These are phyloP conservation scores for Cynodonichthys magdalenae DNA, from an alignment of 2,797 vertebrate species.

Conservation along the genomic window DNA sequence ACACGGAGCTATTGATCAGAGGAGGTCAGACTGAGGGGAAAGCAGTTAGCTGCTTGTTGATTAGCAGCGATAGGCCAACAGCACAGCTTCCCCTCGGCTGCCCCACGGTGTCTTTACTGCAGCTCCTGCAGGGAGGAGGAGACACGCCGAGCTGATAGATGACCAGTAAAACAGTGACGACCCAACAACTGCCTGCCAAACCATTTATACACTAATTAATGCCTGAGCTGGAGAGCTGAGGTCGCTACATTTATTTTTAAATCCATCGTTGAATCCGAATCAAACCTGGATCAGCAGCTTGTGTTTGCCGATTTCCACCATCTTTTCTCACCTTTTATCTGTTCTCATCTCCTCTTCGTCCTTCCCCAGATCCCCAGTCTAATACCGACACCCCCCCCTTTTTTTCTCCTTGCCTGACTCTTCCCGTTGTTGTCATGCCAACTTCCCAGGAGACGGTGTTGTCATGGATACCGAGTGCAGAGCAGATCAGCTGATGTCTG, in stretches of 20 bases:
- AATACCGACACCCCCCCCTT: constrained; percentile 22
- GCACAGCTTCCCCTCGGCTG: constrained; percentile 25
- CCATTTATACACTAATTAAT: constrained; percentile 48
- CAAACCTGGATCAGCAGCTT: constrained; percentile 20
- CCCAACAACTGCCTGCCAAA: constrained; percentile 23
- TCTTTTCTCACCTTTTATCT: constrained; percentile 14
- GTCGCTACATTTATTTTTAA: background rate
- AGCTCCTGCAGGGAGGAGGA: constrained; percentile 31
- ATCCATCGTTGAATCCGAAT: constrained; percentile 1
- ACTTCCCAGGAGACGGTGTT: constrained; percentile 87
- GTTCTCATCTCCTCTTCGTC: background rate
- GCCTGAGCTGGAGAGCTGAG: constrained; percentile 19
- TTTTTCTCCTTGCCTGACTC: constrained; percentile 45
- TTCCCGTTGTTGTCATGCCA: constrained; percentile 80
- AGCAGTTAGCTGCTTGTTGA: constrained; percentile 65
- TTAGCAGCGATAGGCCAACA: constrained; percentile 57
- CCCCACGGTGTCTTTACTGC: constrained; percentile 41
- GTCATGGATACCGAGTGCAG: constrained; percentile 88
- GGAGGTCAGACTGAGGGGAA: constrained; percentile 61
- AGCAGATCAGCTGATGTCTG: constrained; percentile 90
- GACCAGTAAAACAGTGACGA: constrained; percentile 22
- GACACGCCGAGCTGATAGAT: constrained; percentile 32
- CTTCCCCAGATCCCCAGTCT: constrained; percentile 29
- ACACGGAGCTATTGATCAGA: constrained; percentile 49
- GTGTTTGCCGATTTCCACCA: background rate